Percentiles rank a stretch among this genome's conserved stretches.
phyloP scores from a whole-genome alignment of 2,113 vertebrate genomes.

The Passerina amoena region DNA sequence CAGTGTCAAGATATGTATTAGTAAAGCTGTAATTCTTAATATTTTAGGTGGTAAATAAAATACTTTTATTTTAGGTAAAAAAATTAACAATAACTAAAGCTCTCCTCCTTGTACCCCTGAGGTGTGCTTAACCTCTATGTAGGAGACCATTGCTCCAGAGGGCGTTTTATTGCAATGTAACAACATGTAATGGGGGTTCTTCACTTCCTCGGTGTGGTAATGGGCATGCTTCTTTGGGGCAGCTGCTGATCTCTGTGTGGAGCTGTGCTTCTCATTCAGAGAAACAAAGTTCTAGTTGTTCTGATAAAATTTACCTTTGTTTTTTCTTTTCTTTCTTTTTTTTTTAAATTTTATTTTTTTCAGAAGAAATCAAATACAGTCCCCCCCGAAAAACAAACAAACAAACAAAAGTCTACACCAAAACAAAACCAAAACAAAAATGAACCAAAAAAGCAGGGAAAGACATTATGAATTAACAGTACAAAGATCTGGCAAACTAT shows the following conservation, averaged over 20 bases:
- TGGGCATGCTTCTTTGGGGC: background rate
- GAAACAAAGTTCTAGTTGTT: background rate
- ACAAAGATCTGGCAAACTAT: background rate
- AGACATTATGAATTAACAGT: background rate
- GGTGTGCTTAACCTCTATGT: background rate
- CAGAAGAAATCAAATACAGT: background rate
- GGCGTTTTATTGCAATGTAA: background rate
- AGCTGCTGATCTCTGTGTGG: background rate
- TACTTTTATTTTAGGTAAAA: background rate
- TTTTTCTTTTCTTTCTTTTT: no score
- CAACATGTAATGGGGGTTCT: background rate
- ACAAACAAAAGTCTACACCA: no score
- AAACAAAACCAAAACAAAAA: background rate
- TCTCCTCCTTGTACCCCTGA: background rate
- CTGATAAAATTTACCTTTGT: background rate
- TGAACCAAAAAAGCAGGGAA: background rate
- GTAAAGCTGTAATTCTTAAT: background rate
- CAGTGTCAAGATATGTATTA: background rate
- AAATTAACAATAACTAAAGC: background rate
- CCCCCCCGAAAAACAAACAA: no score
- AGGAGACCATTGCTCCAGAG: background rate
- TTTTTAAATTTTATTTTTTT: background rate
- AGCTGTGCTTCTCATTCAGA: background rate
- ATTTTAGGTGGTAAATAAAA: background rate
- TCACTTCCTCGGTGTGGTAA: background rate